Percentiles rank a stretch among this genome's conserved stretches.
phyloP scores from a whole-genome alignment of 2,888 invertebrate species.

The Aphodius sticticus region DNA sequence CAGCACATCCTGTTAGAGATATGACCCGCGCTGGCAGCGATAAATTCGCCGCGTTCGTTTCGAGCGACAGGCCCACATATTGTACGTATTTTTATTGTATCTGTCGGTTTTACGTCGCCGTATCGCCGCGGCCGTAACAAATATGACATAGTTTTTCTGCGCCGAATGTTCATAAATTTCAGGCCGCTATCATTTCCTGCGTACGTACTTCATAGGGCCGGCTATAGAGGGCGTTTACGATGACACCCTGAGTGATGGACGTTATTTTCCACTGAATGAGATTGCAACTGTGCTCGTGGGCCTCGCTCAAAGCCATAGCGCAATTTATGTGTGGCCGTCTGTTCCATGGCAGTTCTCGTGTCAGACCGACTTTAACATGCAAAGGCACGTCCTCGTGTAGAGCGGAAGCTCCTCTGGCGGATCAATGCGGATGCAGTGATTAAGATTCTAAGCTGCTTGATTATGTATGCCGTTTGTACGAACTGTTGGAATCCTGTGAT shows the following conservation, averaged over 20 bases:
- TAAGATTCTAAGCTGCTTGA: neutral
- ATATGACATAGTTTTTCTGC: slow-evolving; percentile 11
- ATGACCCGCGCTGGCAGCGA: neutral
- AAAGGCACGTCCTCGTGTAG: neutral
- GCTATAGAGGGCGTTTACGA: slow-evolving; percentile 31
- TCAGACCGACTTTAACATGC: neutral
- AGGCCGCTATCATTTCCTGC: slow-evolving; percentile 16
- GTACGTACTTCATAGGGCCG: slow-evolving; percentile 5
- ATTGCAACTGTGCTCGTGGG: slow-evolving; percentile 26
- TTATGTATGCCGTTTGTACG: neutral
- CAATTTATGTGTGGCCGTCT: neutral
- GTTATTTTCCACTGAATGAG: slow-evolving; percentile 36
- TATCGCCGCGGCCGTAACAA: slow-evolving; percentile 9
- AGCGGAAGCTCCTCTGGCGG: too few species aligned
- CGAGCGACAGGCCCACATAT: neutral
- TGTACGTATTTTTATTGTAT: slow-evolving; percentile 8
- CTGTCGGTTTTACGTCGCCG: neutral
- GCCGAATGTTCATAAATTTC: slow-evolving; percentile 14
- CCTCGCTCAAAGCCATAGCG: neutral
- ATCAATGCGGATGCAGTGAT: neutral
- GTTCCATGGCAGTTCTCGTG: neutral
- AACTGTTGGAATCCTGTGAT: neutral
- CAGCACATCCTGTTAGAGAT: neutral
- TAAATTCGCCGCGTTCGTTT: neutral
- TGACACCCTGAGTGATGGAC: slow-evolving; percentile 37